Base-by-base conservation (phyloP, 2,113 vertebrate species). In the Tor tambroides region DNA sequence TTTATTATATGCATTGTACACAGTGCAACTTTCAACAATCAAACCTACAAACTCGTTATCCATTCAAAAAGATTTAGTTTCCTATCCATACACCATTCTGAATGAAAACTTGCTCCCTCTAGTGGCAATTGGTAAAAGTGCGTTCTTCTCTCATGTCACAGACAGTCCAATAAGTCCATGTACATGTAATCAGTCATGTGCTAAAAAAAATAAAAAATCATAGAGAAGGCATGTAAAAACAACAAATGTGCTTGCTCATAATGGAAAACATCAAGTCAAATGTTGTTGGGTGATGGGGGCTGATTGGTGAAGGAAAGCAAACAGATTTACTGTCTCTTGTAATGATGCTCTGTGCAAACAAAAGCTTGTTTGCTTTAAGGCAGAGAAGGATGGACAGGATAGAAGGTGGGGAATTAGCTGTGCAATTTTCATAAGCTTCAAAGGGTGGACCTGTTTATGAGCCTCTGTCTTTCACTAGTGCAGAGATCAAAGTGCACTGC, bases 301-400 rank as follows among this genome's bases (percentile, higher is more conserved):
- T 30, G 88, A 67, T 85, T 83, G 61, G 77, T 67, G n/a, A 87
- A 85, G 85, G 67, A 86, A 86, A 87, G 87, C 84, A 87, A 89
- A 87, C 77, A 63, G 59, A 46, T 85, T 79, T 81, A 79, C 91
- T 23, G 41, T 74, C 54, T 86, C 54, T 86, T 87, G 89, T 91
- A 91, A 92, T 93, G 89, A 91, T 85, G 85, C 82, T 87, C 80
- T 89, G 35, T 72, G 87, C 89, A 92, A 91, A 92, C 76, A 90
- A 41, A 5, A 26, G 41, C 61, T 69, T 90, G 85, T 93, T 93
- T 93, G 89, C 86, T 65, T 75, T 89, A 67, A 85, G 84, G 80
- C 87, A 87, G 82, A 74, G 86, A 81, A 89, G 43, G 74, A 65
- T n/a, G 10, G 23, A 83, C 54, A 63, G 82, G 28, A 88, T 69